A percentile compares a stretch with the other conserved stretches of the same genome.
These are phyloP conservation scores for Brachionus rubens DNA, from an alignment of 1,140 invertebrate species.

Conservation along the genomic window DNA sequence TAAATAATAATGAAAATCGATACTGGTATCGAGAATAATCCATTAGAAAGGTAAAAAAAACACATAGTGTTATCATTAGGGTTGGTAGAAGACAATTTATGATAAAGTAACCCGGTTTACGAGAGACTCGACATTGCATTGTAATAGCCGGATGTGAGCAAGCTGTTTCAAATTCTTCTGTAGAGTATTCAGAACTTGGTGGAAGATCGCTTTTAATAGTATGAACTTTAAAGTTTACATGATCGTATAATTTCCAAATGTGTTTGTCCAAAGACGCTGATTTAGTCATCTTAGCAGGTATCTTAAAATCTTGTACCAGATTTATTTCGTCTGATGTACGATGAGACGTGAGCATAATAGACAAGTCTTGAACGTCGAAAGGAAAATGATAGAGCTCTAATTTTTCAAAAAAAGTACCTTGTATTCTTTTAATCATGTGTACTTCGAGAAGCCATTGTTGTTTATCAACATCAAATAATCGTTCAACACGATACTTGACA, in stretches of 20 bases:
- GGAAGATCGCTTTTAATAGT: not conserved
- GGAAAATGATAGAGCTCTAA: conserved; percentile 25
- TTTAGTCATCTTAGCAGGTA: not conserved
- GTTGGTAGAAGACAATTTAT: conserved; percentile 9
- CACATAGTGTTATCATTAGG: conserved; percentile 18
- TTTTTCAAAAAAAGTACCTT: conserved; percentile 30
- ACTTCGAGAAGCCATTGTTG: conserved; percentile 2
- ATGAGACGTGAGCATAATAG: conserved; percentile 5
- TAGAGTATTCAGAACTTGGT: not conserved
- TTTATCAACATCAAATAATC: not conserved
- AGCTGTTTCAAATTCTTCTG: conserved; percentile 3
- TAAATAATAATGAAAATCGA: conserved; percentile 20
- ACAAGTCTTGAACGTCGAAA: conserved; percentile 35
- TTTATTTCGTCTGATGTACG: conserved; percentile 18
- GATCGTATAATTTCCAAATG: conserved; percentile 16
- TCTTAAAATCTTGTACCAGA: not conserved
- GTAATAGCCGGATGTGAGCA: conserved; percentile 19
- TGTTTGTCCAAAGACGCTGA: conserved; percentile 23
- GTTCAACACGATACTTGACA: not conserved
- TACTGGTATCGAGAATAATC: conserved; percentile 13
- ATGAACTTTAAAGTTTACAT: conserved; percentile 9
- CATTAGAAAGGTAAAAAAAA: conserved; percentile 40
- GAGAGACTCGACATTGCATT: conserved; percentile 16
- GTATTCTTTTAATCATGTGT: conserved; percentile 26
- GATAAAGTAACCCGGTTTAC: conserved; percentile 4